Conservation (phyloP, 2,797 vertebrate species). For the Micromesistius poutassou region DNA sequence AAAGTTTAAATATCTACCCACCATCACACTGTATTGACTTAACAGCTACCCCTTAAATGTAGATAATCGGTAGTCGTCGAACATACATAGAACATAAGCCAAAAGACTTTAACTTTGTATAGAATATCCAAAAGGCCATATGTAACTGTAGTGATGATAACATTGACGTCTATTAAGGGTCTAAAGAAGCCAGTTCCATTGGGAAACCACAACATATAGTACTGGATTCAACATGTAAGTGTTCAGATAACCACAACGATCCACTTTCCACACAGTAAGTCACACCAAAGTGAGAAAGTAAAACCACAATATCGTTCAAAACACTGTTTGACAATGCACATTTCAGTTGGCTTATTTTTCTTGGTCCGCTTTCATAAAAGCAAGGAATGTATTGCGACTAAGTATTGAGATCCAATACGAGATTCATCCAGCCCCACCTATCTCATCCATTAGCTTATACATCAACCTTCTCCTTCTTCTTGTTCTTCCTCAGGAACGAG, state of each 20-base stretch:
- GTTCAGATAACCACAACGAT: background rate
- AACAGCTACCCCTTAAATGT: background rate
- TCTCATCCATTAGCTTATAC: constrained; percentile 32
- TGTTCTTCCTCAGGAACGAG: constrained; percentile 92
- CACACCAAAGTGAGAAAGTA: background rate
- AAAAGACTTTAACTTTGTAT: background rate
- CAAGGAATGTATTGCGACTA: constrained; percentile 24
- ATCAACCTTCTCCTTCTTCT: constrained; percentile 86
- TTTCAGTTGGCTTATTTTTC: background rate
- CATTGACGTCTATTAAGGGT: background rate
- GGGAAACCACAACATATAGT: background rate
- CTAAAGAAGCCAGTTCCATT: background rate
- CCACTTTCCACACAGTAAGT: too few species aligned
- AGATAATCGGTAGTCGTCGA: background rate
- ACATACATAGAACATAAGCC: background rate
- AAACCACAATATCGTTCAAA: background rate
- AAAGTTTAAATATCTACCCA: constrained; percentile 31
- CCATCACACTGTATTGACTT: constrained; percentile 21
- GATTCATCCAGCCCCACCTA: constrained; percentile 12
- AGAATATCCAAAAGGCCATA: background rate
- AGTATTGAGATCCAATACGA: background rate
- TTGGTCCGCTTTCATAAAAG: constrained; percentile 12
- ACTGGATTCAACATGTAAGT: background rate
- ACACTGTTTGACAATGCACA: background rate
- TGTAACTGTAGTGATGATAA: background rate